phyloP scores from a whole-genome alignment of 1,140 invertebrate species.

The Penaeus vannamei region DNA sequence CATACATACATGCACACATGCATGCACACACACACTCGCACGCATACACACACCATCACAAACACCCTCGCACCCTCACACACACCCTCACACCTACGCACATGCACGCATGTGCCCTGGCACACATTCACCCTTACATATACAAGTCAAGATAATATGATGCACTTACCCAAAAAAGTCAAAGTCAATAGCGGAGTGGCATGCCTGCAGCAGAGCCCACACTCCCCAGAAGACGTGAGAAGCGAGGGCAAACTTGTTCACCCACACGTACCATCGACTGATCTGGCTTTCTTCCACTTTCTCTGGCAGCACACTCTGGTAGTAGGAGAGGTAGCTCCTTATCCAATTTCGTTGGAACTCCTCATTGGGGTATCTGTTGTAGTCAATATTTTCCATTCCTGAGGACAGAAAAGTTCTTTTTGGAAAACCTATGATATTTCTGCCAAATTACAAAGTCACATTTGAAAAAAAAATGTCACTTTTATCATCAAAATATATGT shows the following conservation, averaged over 20 bases:
- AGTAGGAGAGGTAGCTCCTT: constrained; percentile 81
- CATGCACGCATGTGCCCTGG: too few species aligned
- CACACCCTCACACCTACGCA: too few species aligned
- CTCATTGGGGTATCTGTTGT: constrained; percentile 83
- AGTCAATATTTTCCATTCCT: constrained; percentile 84
- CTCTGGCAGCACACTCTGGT: constrained; percentile 71
- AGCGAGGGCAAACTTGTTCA: constrained; percentile 84
- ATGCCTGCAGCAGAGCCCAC: constrained; percentile 93
- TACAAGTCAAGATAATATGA: too few species aligned
- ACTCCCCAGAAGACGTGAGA: constrained; percentile 93
- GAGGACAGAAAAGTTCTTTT: constrained; percentile 68
- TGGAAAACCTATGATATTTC: too few species aligned
- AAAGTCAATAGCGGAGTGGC: constrained; percentile 93
- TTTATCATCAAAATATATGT: too few species aligned
- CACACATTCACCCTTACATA: too few species aligned
- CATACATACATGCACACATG: too few species aligned
- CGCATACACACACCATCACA: too few species aligned
- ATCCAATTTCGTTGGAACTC: constrained; percentile 89
- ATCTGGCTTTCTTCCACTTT: constrained; percentile 29
- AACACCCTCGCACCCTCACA: too few species aligned
- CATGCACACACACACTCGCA: too few species aligned
- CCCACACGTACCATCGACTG: constrained; percentile 45
- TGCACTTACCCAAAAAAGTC: constrained; percentile 88
- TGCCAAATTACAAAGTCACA: too few species aligned
- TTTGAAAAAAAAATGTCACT: too few species aligned